These are phyloP conservation scores for Rhagophthalmus giganteus DNA, from an alignment of 2,888 invertebrate genomes.

Conservation along the genomic window DNA sequence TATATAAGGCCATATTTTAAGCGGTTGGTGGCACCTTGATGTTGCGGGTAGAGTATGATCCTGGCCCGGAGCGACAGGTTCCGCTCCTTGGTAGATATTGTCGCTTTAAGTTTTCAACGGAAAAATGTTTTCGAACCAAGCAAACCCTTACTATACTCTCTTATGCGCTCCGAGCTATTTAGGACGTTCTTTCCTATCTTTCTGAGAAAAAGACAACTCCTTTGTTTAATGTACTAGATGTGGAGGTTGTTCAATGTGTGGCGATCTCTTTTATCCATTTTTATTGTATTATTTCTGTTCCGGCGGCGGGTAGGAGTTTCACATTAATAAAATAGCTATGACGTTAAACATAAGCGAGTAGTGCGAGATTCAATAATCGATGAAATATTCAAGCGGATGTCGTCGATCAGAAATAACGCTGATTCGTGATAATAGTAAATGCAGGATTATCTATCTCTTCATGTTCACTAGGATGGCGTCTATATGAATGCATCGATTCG, in stretches of 20 bases:
- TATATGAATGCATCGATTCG: too few species aligned
- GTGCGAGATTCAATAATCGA: too few species aligned
- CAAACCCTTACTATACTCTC: conserved; percentile 44
- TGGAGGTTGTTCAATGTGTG: conserved; percentile 9
- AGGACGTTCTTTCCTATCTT: conserved; percentile 41
- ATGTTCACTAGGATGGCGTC: too few species aligned
- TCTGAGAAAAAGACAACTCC: conserved; percentile 35
- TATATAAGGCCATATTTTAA: conserved; percentile 48
- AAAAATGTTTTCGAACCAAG: conserved; percentile 47
- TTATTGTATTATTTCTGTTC: conserved; percentile 1
- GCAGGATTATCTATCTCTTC: too few species aligned
- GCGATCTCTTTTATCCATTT: conserved; percentile 11
- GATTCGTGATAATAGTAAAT: too few species aligned
- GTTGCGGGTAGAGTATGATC: conserved; percentile 43
- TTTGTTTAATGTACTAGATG: conserved; percentile 17
- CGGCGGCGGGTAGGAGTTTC: too few species aligned
- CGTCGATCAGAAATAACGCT: too few species aligned
- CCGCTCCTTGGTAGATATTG: conserved; percentile 45
- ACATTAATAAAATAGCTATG: too few species aligned
- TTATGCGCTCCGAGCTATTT: conserved; percentile 41
- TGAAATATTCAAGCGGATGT: too few species aligned
- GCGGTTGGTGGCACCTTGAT: conserved; percentile 45
- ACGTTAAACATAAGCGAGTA: too few species aligned
- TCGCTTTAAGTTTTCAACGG: conserved; percentile 45
- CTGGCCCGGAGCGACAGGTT: conserved; percentile 40